A percentile compares a stretch with the other conserved stretches of the same genome.
Evolutionary conservation across 2,113 vertebrate species (phyloP).

Genomic region (Merops nubicus): DNA sequence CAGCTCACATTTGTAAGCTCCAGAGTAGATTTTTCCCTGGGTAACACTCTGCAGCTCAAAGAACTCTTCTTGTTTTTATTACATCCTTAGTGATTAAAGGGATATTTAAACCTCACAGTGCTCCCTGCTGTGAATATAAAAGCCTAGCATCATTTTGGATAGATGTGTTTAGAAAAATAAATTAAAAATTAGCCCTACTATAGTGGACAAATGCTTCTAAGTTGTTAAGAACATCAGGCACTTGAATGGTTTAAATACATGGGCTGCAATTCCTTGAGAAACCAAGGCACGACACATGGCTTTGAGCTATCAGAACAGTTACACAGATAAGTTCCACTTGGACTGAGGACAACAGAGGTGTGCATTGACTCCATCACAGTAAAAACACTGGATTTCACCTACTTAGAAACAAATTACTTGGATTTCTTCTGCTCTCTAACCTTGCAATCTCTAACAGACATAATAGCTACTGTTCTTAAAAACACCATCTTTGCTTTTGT

Average conservation of each 20-base stretch:
- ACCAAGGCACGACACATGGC: neutral
- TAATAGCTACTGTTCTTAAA: neutral
- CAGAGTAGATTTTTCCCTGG: conserved; percentile 68
- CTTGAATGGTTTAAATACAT: neutral
- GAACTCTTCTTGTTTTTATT: conserved; percentile 69
- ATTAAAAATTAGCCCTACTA: conserved; percentile 55
- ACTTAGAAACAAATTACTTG: neutral
- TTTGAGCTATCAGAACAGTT: neutral
- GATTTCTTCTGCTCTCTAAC: neutral
- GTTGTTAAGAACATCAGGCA: conserved; percentile 29
- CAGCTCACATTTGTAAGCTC: conserved; percentile 68
- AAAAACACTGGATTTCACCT: neutral
- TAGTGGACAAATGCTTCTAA: conserved; percentile 40
- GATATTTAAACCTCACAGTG: conserved; percentile 62
- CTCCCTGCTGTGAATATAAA: conserved; percentile 71
- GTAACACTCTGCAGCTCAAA: conserved; percentile 72
- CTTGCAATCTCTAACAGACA: neutral
- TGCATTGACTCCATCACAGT: neutral
- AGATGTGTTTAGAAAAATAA: conserved; percentile 65
- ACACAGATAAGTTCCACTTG: neutral
- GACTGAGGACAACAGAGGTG: neutral
- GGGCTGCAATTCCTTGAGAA: conserved; percentile 9
- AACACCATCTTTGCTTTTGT: neutral
- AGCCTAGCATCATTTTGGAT: conserved; percentile 51
- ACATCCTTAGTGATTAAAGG: conserved; percentile 75